Conservation (phyloP, 2,797 vertebrate genomes). For the Pseudotriccus pelzelni region DNA sequence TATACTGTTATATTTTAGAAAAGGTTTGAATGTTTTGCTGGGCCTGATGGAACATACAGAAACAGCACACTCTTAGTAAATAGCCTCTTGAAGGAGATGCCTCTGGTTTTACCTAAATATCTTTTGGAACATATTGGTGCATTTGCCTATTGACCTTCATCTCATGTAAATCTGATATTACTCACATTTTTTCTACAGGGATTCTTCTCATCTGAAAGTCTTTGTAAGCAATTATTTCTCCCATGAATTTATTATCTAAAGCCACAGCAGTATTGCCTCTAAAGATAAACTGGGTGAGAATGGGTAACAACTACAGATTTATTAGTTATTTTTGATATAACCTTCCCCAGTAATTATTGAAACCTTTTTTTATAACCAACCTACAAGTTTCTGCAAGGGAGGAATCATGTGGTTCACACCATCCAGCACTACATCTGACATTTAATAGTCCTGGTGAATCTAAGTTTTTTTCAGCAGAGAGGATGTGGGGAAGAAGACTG, state of each 20-base stretch:
- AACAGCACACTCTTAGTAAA: not conserved
- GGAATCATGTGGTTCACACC: rapidly evolving
- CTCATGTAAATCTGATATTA: not conserved
- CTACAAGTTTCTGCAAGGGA: not conserved
- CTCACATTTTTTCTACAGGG: not conserved
- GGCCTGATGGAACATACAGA: not conserved
- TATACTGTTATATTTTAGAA: not conserved
- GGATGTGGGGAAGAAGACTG: not conserved
- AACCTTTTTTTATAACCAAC: not conserved
- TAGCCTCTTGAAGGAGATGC: not conserved
- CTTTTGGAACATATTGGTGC: not conserved
- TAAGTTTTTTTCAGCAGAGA: not conserved
- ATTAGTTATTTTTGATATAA: not conserved
- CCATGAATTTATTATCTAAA: not conserved
- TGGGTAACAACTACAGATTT: not conserved
- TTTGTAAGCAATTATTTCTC: not conserved
- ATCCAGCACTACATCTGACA: not conserved
- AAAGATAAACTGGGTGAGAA: not conserved
- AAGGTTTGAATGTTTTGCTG: not conserved
- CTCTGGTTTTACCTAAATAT: not conserved
- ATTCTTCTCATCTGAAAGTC: not conserved
- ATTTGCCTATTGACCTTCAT: not conserved
- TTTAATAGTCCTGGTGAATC: not conserved
- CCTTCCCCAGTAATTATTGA: not conserved
- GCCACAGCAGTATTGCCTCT: rapidly evolving